These are phyloP conservation scores for Pterois miles DNA, from an alignment of 2,797 vertebrate genomes.

Conservation along the genomic window DNA sequence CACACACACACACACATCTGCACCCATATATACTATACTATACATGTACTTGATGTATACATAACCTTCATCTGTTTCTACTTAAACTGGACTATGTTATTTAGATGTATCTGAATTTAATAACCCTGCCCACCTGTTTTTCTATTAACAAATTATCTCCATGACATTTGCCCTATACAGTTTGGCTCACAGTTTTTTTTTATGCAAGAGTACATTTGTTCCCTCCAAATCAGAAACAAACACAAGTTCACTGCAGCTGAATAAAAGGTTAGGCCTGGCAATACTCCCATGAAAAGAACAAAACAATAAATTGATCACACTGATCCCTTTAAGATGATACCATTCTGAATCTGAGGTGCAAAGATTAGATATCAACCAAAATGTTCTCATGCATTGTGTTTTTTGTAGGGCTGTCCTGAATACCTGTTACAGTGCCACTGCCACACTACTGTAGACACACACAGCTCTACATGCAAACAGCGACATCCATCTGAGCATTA, in stretches of 20 bases:
- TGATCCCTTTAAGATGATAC: not conserved
- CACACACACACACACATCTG: constrained; percentile 1
- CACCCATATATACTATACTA: constrained; percentile 2
- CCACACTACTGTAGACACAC: too few species aligned
- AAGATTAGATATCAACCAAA: not conserved
- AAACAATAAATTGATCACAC: not conserved
- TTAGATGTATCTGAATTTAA: constrained; percentile 23
- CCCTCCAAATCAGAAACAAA: not conserved
- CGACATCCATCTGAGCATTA: too few species aligned
- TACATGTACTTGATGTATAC: not conserved
- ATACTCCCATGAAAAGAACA: not conserved
- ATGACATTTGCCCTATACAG: not conserved
- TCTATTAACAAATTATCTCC: constrained; percentile 35
- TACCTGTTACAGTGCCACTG: too few species aligned
- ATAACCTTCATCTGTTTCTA: constrained; percentile 56
- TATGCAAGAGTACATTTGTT: not conserved
- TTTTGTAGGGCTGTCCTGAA: not conserved
- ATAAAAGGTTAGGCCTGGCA: not conserved
- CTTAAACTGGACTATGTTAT: constrained; percentile 26
- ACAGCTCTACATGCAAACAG: too few species aligned
- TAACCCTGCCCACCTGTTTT: constrained; percentile 15
- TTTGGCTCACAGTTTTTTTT: constrained; percentile 3
- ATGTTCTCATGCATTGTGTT: not conserved
- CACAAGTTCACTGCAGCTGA: not conserved
- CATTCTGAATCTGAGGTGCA: not conserved